Conservation (phyloP, 2,888 invertebrate genomes). For the Dastarcus helophoroides region DNA sequence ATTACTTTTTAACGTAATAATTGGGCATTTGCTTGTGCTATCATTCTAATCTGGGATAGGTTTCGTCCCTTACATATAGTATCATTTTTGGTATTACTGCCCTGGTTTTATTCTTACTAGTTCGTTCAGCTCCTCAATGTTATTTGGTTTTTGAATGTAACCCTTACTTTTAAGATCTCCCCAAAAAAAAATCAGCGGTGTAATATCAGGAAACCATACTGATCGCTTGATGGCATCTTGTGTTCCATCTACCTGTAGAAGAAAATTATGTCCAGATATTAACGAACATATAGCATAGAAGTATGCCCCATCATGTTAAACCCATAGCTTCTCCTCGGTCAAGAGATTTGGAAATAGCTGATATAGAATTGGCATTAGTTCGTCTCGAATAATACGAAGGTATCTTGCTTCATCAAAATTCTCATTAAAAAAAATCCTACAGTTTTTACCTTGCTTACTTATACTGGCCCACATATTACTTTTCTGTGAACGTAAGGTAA, state of each 20-base stretch:
- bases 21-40: not conserved
- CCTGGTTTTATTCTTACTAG: not conserved
- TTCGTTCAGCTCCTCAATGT: not conserved
- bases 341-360: constrained; percentile 1
- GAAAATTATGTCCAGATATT: not conserved
- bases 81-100: constrained; percentile 1
- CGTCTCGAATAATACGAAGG: constrained; percentile 1
- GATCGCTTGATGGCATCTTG: too few relatives aligned
- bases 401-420: constrained; percentile 1
- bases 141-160: constrained; percentile 1
- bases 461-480: too few relatives aligned
- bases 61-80: too few relatives aligned
- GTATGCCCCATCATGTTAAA: constrained; percentile 1
- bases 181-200: not conserved
- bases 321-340: constrained; percentile 1
- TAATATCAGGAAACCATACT: not conserved
- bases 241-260: not conserved
- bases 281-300: not conserved
- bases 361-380: constrained; percentile 1
- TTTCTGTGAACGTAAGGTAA: too few relatives aligned
- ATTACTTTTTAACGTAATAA: constrained; percentile 1
- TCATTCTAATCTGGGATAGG: constrained; percentile 1
- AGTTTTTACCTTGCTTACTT: too few relatives aligned
- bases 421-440: too few relatives aligned
- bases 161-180: constrained; percentile 1